Conservation (phyloP, 30 jellyfish, hydroid and myxozoan genomes). For the Aurelia aurita region DNA sequence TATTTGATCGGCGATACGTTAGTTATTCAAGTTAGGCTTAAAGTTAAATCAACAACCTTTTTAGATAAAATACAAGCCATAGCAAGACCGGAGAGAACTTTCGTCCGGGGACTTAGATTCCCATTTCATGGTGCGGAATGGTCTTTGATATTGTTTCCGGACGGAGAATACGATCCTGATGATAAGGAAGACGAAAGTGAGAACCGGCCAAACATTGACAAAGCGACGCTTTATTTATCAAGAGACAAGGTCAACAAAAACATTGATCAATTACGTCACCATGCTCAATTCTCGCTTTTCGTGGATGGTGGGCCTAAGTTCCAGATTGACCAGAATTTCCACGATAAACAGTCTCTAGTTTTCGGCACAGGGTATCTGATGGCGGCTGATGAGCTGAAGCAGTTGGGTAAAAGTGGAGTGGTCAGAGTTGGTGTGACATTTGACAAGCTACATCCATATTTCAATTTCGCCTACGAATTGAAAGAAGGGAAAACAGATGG, state of each 20-base stretch:
- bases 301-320: conserved; percentile 64
- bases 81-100: conserved; percentile 45
- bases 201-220: neutral
- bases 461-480: conserved; percentile 65
- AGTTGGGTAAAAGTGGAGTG: conserved; percentile 38
- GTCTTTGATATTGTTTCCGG: conserved; percentile 63
- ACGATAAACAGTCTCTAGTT: conserved; percentile 34
- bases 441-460: conserved; percentile 54
- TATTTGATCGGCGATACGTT: conserved; percentile 64
- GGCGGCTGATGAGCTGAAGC: conserved; percentile 45
- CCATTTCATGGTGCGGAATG: conserved; percentile 74
- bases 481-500: conserved; percentile 20
- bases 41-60: conserved; percentile 64
- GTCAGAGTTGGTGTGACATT: conserved; percentile 71
- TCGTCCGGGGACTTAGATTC: conserved; percentile 45
- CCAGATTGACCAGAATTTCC: conserved; percentile 59
- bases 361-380: conserved; percentile 71
- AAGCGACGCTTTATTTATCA: conserved; percentile 68
- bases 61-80: conserved; percentile 56
- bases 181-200: conserved; percentile 11
- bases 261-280: conserved; percentile 57
- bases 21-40: conserved; percentile 64
- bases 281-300: conserved; percentile 32
- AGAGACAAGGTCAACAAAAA: conserved; percentile 34
- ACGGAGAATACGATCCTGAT: conserved; percentile 43